Evolutionary conservation across 2,113 vertebrate species (phyloP).

Genomic region (Octodon degus): DNA sequence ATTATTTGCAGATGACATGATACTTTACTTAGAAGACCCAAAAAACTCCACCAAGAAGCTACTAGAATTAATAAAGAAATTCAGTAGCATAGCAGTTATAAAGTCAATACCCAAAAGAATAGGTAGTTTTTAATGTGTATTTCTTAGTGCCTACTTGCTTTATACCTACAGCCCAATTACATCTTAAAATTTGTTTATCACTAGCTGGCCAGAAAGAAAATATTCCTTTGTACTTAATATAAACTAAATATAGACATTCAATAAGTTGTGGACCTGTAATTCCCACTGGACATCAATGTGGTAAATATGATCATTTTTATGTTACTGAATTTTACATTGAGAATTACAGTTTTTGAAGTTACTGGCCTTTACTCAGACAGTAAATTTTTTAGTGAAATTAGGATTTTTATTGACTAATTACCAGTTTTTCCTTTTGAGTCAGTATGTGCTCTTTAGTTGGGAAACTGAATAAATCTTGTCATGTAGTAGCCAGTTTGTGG

Average conservation of each 20-base stretch:
- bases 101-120: no score
- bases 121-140: not conserved
- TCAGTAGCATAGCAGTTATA: no score
- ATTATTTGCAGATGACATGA: no score
- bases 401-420: slow-evolving; percentile 9
- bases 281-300: not conserved
- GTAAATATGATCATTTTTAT: not conserved
- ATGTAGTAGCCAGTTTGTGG: not conserved
- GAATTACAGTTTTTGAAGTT: not conserved
- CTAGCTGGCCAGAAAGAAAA: not conserved
- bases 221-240: not conserved
- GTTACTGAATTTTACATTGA: not conserved
- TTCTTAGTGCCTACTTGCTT: not conserved
- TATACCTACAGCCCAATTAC: not conserved
- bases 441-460: not conserved
- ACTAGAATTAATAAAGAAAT: no score
- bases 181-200: not conserved
- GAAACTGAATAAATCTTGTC: not conserved
- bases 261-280: not conserved
- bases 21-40: no score
- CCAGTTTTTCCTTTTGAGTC: not conserved
- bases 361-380: not conserved
- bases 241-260: not conserved
- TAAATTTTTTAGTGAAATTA: not conserved
- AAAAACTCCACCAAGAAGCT: no score